Evolutionary conservation across 1,140 invertebrate species (phyloP).

Genomic region (Chlorops oryzae): DNA sequence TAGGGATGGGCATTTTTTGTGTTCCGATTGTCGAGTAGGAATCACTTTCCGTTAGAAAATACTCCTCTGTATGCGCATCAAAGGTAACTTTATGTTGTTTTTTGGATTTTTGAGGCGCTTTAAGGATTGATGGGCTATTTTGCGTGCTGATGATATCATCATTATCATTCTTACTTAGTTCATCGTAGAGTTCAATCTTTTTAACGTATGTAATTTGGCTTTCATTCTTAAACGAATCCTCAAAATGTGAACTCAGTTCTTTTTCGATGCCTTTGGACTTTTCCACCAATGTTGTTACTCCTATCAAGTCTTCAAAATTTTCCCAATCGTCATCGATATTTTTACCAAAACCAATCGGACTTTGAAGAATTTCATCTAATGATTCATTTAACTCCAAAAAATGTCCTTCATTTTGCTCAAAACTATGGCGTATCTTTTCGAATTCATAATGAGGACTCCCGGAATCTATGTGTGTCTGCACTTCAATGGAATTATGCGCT

Average conservation of each 20-base stretch:
- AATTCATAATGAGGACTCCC: too few relatives aligned
- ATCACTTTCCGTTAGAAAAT: slow-evolving; percentile 27
- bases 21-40: slow-evolving; percentile 10
- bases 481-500: too few relatives aligned
- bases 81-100: slow-evolving; percentile 33
- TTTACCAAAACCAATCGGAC: slow-evolving; percentile 34
- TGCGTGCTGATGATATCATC: too few relatives aligned
- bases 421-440: slow-evolving; percentile 26
- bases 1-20: not conserved
- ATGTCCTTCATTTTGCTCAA: slow-evolving; percentile 34
- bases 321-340: slow-evolving; percentile 43
- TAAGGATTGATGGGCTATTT: too few relatives aligned
- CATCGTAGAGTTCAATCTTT: too few relatives aligned
- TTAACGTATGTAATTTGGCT: too few relatives aligned
- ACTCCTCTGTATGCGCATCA: slow-evolving; percentile 35
- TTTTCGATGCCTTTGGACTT: not conserved
- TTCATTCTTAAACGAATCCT: too few relatives aligned
- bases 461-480: too few relatives aligned
- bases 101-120: too few relatives aligned
- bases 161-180: too few relatives aligned
- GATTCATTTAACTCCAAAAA: slow-evolving; percentile 26
- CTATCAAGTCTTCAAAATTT: slow-evolving; percentile 34
- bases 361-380: slow-evolving; percentile 6
- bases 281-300: too few relatives aligned
- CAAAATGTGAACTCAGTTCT: too few relatives aligned